Conservation (phyloP, 2,888 invertebrate species). For the Andrena minutula region DNA sequence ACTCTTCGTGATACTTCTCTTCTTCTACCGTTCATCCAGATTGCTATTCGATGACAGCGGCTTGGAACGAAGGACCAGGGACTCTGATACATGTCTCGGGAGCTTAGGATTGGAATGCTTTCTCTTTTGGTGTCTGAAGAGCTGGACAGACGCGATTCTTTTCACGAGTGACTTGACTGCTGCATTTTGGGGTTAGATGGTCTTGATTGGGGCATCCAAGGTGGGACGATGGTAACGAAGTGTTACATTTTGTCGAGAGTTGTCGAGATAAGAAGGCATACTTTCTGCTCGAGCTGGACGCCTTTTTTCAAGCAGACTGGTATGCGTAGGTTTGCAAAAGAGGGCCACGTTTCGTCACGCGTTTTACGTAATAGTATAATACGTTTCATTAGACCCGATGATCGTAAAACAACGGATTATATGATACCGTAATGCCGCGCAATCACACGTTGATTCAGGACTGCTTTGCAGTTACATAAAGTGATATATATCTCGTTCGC, state of each 20-base stretch:
- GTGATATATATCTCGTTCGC: not conserved
- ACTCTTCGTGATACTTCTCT: not conserved
- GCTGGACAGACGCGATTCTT: not conserved
- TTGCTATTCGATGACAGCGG: not conserved
- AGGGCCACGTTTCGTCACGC: conserved; percentile 19
- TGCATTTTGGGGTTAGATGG: not conserved
- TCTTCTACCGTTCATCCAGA: not conserved
- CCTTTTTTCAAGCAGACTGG: conserved; percentile 1
- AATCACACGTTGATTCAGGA: conserved; percentile 8
- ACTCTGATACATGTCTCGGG: not conserved
- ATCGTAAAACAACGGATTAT: conserved; percentile 15
- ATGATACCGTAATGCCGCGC: conserved; percentile 14
- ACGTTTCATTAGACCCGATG: conserved; percentile 7
- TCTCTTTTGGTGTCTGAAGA: not conserved
- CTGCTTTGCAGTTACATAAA: not conserved
- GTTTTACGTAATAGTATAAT: conserved; percentile 41
- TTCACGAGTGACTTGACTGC: not conserved
- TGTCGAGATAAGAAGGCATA: not conserved
- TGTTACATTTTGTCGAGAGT: not conserved
- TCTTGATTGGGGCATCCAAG: not conserved
- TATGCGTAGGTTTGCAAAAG: not conserved
- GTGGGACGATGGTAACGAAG: not conserved
- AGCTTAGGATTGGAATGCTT: not conserved
- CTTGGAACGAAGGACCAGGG: not conserved
- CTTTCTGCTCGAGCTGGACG: not conserved